Base-by-base conservation (phyloP, 2,797 vertebrate genomes). In the Hafferia zeledoni region DNA sequence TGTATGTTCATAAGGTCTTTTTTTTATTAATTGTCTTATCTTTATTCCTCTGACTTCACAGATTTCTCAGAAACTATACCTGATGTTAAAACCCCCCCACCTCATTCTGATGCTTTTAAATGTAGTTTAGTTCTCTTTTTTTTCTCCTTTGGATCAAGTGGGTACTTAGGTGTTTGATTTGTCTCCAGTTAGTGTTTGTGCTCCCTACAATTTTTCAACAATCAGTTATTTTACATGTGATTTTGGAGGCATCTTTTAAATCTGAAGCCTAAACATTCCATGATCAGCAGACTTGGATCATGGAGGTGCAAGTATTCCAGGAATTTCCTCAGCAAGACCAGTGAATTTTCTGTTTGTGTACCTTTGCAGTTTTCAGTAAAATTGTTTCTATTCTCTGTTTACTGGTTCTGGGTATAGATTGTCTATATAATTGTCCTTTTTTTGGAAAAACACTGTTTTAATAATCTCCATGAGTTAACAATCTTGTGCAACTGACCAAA, bases 271-370 rank as follows among this genome's bases (percentile, higher is more conserved):
- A 49, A 84, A 37, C n/a, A 59, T 91, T 92, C 59, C 2, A 1
- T 56, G 52, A 84, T 92, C 80, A 91, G 52, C 77, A 88, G 90
- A 92, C 44, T 44, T 75, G 57, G 35, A 50, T 94, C 52, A 57
- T 60, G 16, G 7, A 93, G 70, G 47, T 95, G 19, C 80, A 95
- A 94, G 82, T 93, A 96, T 95, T 93, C 74, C 63, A 87, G 74
- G 93, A 91, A 96, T 96, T 95, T 95, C 86, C 70, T 78, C 44
- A 56, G 70, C 39, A 79, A 76, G 44, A 84, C 53, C 14, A 4
- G 49, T 65, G 65, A 91, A 88, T 31, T 78, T 93, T 83, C 44
- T 61, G 33, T 83, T 82, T 88, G n/a, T 79, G n/a, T 83, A 83
- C 39, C 69, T 95, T 75, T 86, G 16, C n/a, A 72, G 30, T 47